Evolutionary conservation across 2,113 vertebrate species (phyloP), one percentile per base, ranked within the genome.

Genomic region (Cyanoderma ruficeps): DNA sequence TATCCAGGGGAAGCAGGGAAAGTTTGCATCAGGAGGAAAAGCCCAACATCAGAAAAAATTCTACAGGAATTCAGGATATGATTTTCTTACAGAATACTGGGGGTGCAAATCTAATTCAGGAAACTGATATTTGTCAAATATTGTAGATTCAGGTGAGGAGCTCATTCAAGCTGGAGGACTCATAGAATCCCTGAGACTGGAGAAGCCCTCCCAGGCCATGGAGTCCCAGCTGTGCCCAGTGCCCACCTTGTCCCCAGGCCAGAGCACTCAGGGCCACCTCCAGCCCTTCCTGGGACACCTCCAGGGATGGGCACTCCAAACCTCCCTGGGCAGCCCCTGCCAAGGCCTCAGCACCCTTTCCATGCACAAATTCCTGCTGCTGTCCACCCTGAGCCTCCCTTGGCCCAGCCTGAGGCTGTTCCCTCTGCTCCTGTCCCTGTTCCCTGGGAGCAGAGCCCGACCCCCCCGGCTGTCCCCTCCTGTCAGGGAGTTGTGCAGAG

Each of bases 121-220:
- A 76, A 71, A 49, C 3, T 9, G 5, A 4, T 88, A 2, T 82
- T 42, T 49, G 18, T 33, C 11, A 53, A 46, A n/a, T 53, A 57
- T 2, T 74, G 22, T 41, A 53, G 41, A 13, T 79, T n/a, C 5
- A 24, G 37, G 16, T n/a, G 23, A 31, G 37, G 22, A 59, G 6
- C 13, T 64, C 37, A 10, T 49, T 81, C 33, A 84, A 9, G 15
- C 16, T 42, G 11, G n/a, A 42, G 5, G 6, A 33, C 8, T 44
- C 33, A 5, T 1, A 23, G 37, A 52, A 28, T 1, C 23, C 15
- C 0, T 57, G 2, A 19, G 12, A 31, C 0, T 81, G 52, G 44
- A 18, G 15, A 57, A 72, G 2, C 12, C 10, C 22, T 23, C 3
- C 31, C 0, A 39, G 49, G 0, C 68, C 68, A 47, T 18, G 1